These are phyloP conservation scores for Coenobita brevimanus DNA, from an alignment of 1,140 invertebrate genomes.

Conservation along the genomic window DNA sequence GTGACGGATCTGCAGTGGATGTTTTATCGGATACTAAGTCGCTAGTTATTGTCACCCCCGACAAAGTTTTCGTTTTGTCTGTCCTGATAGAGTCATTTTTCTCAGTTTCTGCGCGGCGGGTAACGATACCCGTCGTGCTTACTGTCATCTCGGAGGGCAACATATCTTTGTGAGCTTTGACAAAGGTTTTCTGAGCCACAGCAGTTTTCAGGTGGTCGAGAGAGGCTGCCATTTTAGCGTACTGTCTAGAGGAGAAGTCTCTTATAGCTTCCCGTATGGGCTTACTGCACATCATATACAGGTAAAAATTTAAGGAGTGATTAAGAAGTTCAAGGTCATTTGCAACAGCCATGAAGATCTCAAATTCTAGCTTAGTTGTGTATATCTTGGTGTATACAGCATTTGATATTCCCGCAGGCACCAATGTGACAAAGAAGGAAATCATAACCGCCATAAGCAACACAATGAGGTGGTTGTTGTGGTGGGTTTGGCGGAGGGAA, in stretches of 20 bases:
- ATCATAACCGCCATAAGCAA: conserved; percentile 71
- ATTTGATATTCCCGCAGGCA: conserved; percentile 70
- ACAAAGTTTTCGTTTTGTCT: too few species aligned
- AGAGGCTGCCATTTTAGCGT: too few species aligned
- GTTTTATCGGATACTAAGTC: too few species aligned
- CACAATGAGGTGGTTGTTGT: conserved; percentile 70
- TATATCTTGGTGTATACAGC: conserved; percentile 68
- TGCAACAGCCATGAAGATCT: conserved; percentile 71
- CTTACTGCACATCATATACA: conserved; percentile 71
- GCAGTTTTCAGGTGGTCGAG: too few species aligned
- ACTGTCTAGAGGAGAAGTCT: neutral
- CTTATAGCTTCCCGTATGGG: conserved; percentile 39
- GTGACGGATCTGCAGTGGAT: too few species aligned
- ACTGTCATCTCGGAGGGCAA: too few species aligned
- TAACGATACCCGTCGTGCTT: too few species aligned
- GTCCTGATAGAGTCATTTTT: too few species aligned
- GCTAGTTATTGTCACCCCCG: too few species aligned
- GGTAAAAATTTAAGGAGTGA: conserved; percentile 72
- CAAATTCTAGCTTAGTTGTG: conserved; percentile 69
- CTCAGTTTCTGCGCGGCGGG: too few species aligned
- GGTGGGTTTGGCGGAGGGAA: conserved; percentile 17
- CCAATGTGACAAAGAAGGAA: conserved; percentile 71
- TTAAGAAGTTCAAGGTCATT: conserved; percentile 71
- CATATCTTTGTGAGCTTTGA: too few species aligned
- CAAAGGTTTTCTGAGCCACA: too few species aligned